Evolutionary conservation across 2,888 invertebrate genomes (phyloP).

Genomic region (Drosophila pseudotakahashii): DNA sequence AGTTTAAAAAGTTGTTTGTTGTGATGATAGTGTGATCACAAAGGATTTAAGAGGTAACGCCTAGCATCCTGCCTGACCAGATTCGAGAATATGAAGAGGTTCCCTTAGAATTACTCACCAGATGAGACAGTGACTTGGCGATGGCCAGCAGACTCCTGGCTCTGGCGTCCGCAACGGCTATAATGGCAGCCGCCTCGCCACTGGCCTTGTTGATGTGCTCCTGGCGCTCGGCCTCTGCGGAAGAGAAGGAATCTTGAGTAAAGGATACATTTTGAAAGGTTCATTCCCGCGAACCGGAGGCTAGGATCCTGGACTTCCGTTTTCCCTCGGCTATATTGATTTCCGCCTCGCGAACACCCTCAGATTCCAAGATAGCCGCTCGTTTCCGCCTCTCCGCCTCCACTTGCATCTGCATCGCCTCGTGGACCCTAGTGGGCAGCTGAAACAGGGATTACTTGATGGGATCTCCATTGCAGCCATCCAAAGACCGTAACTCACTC

Average conservation of each 20-base stretch:
- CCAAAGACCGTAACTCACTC: slow-evolving; percentile 64
- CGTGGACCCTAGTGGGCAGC: slow-evolving; percentile 96
- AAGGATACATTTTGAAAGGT: not conserved
- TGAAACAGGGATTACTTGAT: slow-evolving; percentile 77
- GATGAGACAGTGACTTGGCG: slow-evolving; percentile 86
- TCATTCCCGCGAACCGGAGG: slow-evolving; percentile 87
- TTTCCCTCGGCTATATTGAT: slow-evolving; percentile 99
- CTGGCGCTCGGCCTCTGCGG: slow-evolving; percentile 94
- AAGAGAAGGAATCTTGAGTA: not conserved
- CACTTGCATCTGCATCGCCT: slow-evolving; percentile 99
- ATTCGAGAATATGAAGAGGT: not conserved
- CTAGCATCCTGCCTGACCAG: not conserved
- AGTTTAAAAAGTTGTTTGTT: slow-evolving; percentile 6
- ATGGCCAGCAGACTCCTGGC: slow-evolving; percentile 92
- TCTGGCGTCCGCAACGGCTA: slow-evolving; percentile 96
- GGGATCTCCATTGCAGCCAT: not conserved
- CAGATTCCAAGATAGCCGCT: slow-evolving; percentile 98
- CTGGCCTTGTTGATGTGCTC: slow-evolving; percentile 97
- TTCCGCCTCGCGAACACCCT: slow-evolving; percentile 95
- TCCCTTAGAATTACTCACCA: slow-evolving; percentile 36
- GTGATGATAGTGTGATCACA: not conserved
- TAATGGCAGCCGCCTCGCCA: slow-evolving; percentile 95
- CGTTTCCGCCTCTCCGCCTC: slow-evolving; percentile 98
- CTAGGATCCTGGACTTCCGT: slow-evolving; percentile 94
- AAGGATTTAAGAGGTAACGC: slow-evolving; percentile 4